Evolutionary conservation across 2,113 vertebrate species (phyloP).

Genomic region (Ailurus styani): DNA sequence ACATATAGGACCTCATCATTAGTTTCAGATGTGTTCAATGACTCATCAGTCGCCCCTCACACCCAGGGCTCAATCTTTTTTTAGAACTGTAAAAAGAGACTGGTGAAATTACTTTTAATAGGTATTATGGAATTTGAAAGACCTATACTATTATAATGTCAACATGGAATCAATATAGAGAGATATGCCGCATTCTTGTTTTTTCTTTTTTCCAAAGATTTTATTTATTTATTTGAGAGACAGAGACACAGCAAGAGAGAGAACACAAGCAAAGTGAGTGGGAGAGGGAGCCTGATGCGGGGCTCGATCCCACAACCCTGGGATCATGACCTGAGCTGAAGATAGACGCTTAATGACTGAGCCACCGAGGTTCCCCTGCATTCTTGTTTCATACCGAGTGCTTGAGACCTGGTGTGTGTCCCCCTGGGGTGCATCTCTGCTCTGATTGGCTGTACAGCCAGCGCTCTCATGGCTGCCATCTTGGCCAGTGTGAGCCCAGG

Average conservation of each 20-base stretch:
- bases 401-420: background rate
- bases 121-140: background rate
- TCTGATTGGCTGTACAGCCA: background rate
- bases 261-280: too few species aligned
- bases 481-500: background rate
- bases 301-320: too few species aligned
- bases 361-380: too few species aligned
- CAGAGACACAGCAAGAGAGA: too few species aligned
- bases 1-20: background rate
- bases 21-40: background rate
- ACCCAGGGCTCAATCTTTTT: background rate
- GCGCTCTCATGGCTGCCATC: rapidly evolving
- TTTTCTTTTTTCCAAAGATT: too few species aligned
- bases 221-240: too few species aligned
- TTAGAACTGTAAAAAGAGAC: background rate
- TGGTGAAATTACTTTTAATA: background rate
- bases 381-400: background rate
- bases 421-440: rapidly evolving
- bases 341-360: too few species aligned
- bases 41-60: background rate
- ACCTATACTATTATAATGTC: background rate
- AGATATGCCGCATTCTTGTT: background rate
- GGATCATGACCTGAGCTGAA: too few species aligned
- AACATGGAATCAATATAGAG: background rate
- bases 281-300: too few species aligned